Evolutionary conservation across 2,113 vertebrate genomes (phyloP).

Genomic region (Hyaena hyaena): DNA sequence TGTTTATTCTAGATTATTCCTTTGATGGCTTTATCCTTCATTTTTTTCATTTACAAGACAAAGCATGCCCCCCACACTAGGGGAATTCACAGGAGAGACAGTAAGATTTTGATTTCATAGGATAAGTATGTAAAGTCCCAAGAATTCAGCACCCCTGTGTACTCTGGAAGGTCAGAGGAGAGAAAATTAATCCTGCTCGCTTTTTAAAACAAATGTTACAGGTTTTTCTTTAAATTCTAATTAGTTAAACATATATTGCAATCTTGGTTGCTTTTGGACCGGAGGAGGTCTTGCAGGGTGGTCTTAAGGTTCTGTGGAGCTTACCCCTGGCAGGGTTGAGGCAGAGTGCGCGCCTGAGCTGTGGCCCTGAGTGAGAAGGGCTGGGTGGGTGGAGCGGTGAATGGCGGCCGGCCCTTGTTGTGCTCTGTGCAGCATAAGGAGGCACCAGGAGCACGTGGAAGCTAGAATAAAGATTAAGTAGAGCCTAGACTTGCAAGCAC

Average conservation of each 20-base stretch:
- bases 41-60: neutral
- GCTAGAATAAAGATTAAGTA: neutral
- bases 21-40: neutral
- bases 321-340: neutral
- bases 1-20: neutral
- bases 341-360: neutral
- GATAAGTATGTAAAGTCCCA: neutral
- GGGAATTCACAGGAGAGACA: neutral
- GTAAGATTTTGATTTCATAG: neutral
- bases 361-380: neutral
- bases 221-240: neutral
- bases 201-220: neutral
- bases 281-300: neutral
- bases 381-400: neutral
- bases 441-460: neutral
- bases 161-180: neutral
- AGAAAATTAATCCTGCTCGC: neutral
- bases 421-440: neutral
- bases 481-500: neutral
- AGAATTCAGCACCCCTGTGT: neutral
- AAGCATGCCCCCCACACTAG: neutral
- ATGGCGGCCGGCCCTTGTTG: too few species aligned
- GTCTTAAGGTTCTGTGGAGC: neutral
- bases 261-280: neutral
- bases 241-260: neutral